Percentiles rank a stretch among this genome's conserved stretches.
Evolutionary conservation across 2,113 vertebrate species (phyloP).

Genomic region (Callocephalon fimbriatum): DNA sequence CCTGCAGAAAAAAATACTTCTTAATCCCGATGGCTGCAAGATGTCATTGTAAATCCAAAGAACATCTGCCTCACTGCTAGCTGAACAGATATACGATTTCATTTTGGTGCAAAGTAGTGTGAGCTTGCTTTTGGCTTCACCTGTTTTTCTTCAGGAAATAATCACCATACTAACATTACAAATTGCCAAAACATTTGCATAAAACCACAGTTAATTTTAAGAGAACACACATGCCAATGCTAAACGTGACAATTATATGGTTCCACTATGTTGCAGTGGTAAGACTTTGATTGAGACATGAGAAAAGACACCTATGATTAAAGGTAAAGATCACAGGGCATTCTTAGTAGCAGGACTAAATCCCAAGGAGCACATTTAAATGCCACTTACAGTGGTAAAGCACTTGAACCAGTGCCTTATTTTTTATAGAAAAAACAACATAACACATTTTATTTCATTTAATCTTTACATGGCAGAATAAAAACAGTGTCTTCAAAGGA

Average conservation of each 20-base stretch:
- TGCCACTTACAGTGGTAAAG: not conserved
- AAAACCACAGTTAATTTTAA: not conserved
- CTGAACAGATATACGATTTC: not conserved
- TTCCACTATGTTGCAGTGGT: not conserved
- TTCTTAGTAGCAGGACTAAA: not conserved
- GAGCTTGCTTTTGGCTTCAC: constrained; percentile 31
- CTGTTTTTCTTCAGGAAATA: constrained; percentile 49
- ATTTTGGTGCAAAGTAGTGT: constrained; percentile 30
- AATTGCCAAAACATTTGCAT: constrained; percentile 39
- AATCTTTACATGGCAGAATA: not conserved
- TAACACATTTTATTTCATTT: not conserved
- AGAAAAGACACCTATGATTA: not conserved
- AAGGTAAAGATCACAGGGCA: not conserved
- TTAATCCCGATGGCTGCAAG: constrained; percentile 16
- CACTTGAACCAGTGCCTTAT: not conserved
- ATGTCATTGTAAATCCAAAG: constrained; percentile 29
- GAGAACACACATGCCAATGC: not conserved
- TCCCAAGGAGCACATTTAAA: not conserved
- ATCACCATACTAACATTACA: not conserved
- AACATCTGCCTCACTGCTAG: constrained; percentile 26
- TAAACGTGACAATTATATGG: not conserved
- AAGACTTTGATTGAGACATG: not conserved
- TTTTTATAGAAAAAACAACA: not conserved
- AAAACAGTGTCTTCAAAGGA: not conserved
- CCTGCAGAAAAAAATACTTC: not conserved